Base-by-base conservation (phyloP, 2,888 invertebrate species). In the Pimpla rufipes region DNA sequence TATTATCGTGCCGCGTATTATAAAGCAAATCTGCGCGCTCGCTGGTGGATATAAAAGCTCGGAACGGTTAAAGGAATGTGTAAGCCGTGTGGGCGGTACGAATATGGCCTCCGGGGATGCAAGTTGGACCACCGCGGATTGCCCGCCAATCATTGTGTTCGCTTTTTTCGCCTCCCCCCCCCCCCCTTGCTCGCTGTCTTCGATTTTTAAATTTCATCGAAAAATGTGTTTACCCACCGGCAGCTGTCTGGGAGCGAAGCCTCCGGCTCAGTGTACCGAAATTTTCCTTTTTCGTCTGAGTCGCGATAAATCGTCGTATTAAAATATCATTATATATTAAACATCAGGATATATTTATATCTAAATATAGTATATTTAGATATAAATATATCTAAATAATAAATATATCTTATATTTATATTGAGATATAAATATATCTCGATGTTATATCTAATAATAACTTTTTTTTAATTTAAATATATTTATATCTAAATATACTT, bases 1-100 rank as follows among this genome's bases (percentile, higher is more conserved):
- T 64, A 70, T 81, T 76, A 70, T 70, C 64, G 11, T 42, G 21
- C 64, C 62, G 13, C 18, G 13, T 57, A 45, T 23, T 35, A 50
- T 47, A 35, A 59, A 57, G 71, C 45, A 62, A 79, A 68, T 67
- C 37, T 45, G 45, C 13, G 13, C 13, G 29, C 0, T 29, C 2
- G 5, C 0, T 29, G 57, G 29, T 42, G 11, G 42, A 71, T 18
- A 23, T 40, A 23, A 73, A 74, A 71, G 37, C 50, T 64, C 57
- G 10, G 52, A 37, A 66, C 64, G 64, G 35, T 67, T n/a, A 57
- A 18, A 11, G 18, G 29, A 1, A 29, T 13, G 16, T 35, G 29
- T 35, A 35, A 68, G 37, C 18, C 6, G 40, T 18, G 40, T 40
- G 18, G 62, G 62, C 40, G 40, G 6, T n/a, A n/a, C 6, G n/a